These are phyloP conservation scores for Eulimnadia texana DNA, from an alignment of 1,140 invertebrate species.

Conservation along the genomic window DNA sequence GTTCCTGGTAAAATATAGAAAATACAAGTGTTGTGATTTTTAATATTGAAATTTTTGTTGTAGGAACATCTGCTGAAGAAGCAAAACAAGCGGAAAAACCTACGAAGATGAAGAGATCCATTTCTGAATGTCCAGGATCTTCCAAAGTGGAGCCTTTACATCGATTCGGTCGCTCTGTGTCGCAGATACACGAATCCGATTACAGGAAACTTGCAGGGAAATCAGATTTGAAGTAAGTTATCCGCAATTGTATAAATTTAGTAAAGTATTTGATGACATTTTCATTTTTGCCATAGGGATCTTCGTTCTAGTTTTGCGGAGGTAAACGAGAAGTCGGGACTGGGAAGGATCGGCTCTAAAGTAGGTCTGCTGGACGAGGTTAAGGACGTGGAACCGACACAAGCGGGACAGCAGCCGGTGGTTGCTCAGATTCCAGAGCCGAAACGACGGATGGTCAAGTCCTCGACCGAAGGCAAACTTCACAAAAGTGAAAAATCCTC, in stretches of 20 bases:
- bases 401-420: not conserved
- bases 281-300: too few species aligned
- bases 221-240: conserved; percentile 1
- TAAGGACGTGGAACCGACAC: not conserved
- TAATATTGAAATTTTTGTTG: too few species aligned
- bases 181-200: conserved; percentile 7
- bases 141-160: not conserved
- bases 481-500: not conserved
- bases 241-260: too few species aligned
- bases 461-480: conserved; percentile 4
- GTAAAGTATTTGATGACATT: too few species aligned
- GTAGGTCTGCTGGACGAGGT: not conserved
- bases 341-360: not conserved
- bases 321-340: too few species aligned
- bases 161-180: not conserved
- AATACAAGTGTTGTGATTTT: too few species aligned
- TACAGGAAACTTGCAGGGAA: not conserved
- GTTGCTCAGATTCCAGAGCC: not conserved
- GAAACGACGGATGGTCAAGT: not conserved
- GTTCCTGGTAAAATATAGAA: too few species aligned
- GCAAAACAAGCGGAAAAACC: not conserved
- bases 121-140: conserved; percentile 4
- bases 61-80: too few species aligned
- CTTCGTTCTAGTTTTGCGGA: too few species aligned
- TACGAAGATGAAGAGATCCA: conserved; percentile 3